These are phyloP conservation scores for Apostichopus japonicus DNA, from an alignment of 35 echinoderm and acorn worm genomes.

Conservation along the genomic window DNA sequence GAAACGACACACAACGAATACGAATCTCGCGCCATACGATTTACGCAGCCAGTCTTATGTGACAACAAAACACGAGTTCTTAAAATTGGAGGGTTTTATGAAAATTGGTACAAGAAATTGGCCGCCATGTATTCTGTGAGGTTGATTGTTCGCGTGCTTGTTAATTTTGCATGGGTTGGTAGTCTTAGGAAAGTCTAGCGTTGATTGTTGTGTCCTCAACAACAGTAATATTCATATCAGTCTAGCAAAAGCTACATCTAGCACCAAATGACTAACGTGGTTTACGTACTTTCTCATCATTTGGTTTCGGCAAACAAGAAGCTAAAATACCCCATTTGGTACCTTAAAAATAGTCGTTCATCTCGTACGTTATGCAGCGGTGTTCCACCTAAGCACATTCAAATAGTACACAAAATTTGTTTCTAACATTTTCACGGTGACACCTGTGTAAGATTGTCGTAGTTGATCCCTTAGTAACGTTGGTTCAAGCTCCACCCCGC, in stretches of 20 bases:
- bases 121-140: background rate
- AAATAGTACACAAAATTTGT: background rate
- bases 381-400: background rate
- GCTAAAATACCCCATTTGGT: background rate
- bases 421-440: conserved; percentile 4
- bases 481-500: conserved; percentile 36
- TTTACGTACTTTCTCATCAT: background rate
- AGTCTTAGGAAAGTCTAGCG: too few species aligned
- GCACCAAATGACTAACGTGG: background rate
- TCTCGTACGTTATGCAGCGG: background rate
- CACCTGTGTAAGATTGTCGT: conserved; percentile 36
- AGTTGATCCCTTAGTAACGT: conserved; percentile 36
- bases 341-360: background rate
- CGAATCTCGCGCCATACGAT: conserved; percentile 54
- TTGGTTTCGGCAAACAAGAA: background rate
- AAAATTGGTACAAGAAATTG: background rate
- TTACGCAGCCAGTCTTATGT: conserved; percentile 30
- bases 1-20: conserved; percentile 9
- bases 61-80: background rate
- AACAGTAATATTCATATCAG: too few species aligned
- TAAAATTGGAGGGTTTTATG: background rate
- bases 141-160: background rate
- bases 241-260: background rate
- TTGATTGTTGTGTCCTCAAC: too few species aligned
- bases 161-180: too few species aligned